phyloP scores from a whole-genome alignment of 2,797 vertebrate genomes.

The Valencia hispanica region DNA sequence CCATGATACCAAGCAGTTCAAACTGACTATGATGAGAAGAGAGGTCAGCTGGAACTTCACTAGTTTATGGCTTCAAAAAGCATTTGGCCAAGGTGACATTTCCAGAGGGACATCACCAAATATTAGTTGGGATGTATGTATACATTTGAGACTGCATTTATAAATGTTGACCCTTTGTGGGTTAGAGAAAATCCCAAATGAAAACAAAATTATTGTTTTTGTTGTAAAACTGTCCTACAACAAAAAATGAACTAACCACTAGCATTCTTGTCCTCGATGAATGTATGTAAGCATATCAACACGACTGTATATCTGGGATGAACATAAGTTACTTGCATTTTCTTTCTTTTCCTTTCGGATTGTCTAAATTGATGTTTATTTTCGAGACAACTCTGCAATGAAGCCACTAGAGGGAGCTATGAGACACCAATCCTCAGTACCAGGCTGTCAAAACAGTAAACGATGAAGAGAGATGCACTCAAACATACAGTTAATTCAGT shows the following conservation, averaged over 20 bases:
- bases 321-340: not conserved
- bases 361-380: not conserved
- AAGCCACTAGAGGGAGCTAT: conserved; percentile 68
- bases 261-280: not conserved
- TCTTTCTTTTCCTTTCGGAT: conserved; percentile 17
- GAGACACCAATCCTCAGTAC: conserved; percentile 19
- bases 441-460: not conserved
- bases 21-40: not conserved
- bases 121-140: not conserved
- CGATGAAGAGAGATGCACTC: too few relatives aligned
- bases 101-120: not conserved
- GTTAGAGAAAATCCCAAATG: not conserved
- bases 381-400: conserved; percentile 20
- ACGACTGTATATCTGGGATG: not conserved
- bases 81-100: not conserved
- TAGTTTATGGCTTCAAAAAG: not conserved
- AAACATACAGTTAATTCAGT: not conserved
- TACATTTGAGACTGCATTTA: not conserved
- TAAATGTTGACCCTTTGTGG: not conserved
- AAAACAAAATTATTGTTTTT: not conserved
- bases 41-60: not conserved
- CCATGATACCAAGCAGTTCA: not conserved
- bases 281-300: not conserved
- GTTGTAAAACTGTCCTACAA: not conserved
- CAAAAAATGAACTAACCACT: not conserved